Percentiles rank a stretch among this genome's conserved stretches.
Evolutionary conservation across 2,113 vertebrate genomes (phyloP).

Genomic region (Pholis gunnellus): DNA sequence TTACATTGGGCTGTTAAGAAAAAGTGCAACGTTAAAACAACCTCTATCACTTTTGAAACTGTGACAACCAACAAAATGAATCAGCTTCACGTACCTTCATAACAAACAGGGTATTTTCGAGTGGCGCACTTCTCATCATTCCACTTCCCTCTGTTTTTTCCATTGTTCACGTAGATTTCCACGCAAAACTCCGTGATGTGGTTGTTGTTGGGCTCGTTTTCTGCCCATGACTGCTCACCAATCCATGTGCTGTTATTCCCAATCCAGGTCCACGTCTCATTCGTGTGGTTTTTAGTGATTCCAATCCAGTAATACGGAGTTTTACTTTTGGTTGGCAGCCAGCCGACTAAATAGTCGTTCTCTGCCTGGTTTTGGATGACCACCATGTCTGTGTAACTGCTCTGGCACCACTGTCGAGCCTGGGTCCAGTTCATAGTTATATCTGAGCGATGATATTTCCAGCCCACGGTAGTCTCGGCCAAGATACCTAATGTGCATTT

Average conservation of each 20-base stretch:
- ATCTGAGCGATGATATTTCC: slow-evolving; percentile 82
- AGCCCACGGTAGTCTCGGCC: slow-evolving; percentile 71
- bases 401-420: slow-evolving; percentile 85
- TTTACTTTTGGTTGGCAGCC: slow-evolving; percentile 51
- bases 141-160: slow-evolving; percentile 82
- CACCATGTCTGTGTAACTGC: slow-evolving; percentile 86
- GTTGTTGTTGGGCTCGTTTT: slow-evolving; percentile 88
- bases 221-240: slow-evolving; percentile 87
- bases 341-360: slow-evolving; percentile 82
- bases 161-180: slow-evolving; percentile 88
- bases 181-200: slow-evolving; percentile 88
- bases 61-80: neutral
- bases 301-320: slow-evolving; percentile 92
- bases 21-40: neutral
- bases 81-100: slow-evolving; percentile 54
- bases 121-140: slow-evolving; percentile 87
- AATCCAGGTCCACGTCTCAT: slow-evolving; percentile 88
- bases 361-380: slow-evolving; percentile 89
- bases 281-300: slow-evolving; percentile 79
- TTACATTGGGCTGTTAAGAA: slow-evolving; percentile 72
- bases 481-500: slow-evolving; percentile 58
- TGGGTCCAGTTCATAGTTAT: slow-evolving; percentile 78
- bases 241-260: slow-evolving; percentile 84
- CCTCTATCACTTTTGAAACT: neutral
- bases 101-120: slow-evolving; percentile 78